Base-by-base conservation (phyloP, 2,113 vertebrate genomes). In the Ammodytes dubius region DNA sequence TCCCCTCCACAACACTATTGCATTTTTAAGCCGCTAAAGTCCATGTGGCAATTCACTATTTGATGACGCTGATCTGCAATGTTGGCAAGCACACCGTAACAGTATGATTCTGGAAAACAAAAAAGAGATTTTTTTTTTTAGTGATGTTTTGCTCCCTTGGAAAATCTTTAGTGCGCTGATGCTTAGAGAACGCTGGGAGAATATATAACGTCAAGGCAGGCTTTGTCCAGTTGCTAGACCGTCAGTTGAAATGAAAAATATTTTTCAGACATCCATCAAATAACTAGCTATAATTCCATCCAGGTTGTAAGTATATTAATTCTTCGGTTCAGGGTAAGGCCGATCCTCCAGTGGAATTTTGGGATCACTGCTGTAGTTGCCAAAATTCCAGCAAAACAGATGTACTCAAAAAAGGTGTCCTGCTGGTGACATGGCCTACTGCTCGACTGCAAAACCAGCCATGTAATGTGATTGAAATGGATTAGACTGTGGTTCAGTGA, bases 21-120 rank as follows among this genome's bases (percentile, higher is more conserved):
- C 84, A 49, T 91, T 92, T 91, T 94, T 93, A 94, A 93, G 88
- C 91, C 47, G 76, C 72, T 89, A 94, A 27, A 93, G 77, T 84
- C 88, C 85, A 76, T 83, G 86, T 79, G 77, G 82, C 80, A 68
- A 92, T 91, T 90, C 90, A 90, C 89, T 81, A 83, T 91, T 90
- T 87, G 75, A 92, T 84, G 81, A 78, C 61, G 85, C 74, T 87
- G 77, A 93, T 90, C 88, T 89, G 79, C 50, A 80, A 76, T 83
- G 76, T 85, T 91, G 79, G 79, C 86, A 83, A 84, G 88, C 84
- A 73, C 27, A 75, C 49, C 19, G 43, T 84, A 72, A 88, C 83
- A 85, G 83, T 85, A 89, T 71, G 52, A 72, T 80, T 87, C 57
- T 68, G 6, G 45, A 71, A 81, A 64, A 84, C 56, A 64, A 79